Evolutionary conservation across 2,113 vertebrate genomes (phyloP).

Genomic region (Menidia beryllina): DNA sequence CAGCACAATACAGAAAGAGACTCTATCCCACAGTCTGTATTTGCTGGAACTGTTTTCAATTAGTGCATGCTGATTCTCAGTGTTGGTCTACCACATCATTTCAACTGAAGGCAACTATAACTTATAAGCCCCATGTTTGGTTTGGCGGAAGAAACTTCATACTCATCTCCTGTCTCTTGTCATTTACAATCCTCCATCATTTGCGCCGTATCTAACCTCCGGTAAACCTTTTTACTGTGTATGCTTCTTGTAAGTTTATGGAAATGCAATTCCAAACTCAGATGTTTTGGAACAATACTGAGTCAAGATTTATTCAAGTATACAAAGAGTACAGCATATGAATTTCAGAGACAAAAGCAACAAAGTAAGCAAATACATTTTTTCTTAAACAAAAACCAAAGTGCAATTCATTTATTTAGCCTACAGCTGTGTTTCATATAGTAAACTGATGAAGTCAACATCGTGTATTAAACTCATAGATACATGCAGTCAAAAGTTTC

Average conservation of each 20-base stretch:
- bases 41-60: conserved; percentile 70
- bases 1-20: conserved; percentile 46
- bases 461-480: no score
- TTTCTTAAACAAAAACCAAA: neutral
- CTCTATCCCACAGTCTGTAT: conserved; percentile 56
- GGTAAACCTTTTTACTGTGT: no score
- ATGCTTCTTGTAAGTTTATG: conserved; percentile 10
- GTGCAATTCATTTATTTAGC: no score
- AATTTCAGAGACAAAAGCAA: neutral
- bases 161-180: conserved; percentile 45
- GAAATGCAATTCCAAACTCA: conserved; percentile 28
- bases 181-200: conserved; percentile 34
- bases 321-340: neutral
- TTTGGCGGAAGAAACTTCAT: conserved; percentile 50
- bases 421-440: no score
- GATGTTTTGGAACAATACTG: no score
- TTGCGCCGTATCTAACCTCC: conserved; percentile 18
- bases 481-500: no score
- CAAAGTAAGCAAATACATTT: neutral
- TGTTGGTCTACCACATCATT: conserved; percentile 76
- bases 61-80: conserved; percentile 63
- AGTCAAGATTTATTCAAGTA: no score
- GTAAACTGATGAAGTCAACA: no score
- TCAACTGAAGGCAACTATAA: conserved; percentile 71
- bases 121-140: conserved; percentile 71